Percentiles rank a stretch among this genome's conserved stretches.
Conservation (phyloP, 2,888 invertebrate genomes). For the Argyresthia albistria region DNA sequence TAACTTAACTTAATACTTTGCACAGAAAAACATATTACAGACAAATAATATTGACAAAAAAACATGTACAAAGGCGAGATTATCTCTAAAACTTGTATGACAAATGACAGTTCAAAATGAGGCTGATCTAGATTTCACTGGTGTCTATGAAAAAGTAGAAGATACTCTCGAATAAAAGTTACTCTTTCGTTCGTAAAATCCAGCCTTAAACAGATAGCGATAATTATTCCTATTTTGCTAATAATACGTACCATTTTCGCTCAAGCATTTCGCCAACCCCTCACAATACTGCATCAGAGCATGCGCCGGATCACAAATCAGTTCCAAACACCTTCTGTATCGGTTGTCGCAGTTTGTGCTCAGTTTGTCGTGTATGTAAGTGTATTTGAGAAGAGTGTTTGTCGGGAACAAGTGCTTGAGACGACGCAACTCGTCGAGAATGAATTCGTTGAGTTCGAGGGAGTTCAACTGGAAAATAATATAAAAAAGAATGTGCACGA, state of each 20-base stretch:
- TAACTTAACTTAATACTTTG: no score
- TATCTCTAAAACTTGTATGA: no score
- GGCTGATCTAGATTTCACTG: no score
- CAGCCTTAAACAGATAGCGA: no score
- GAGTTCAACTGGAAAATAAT: conserved; percentile 3
- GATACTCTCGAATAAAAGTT: no score
- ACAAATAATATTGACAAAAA: no score
- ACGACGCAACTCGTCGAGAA: not conserved
- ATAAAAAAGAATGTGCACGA: no score
- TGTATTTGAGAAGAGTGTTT: not conserved
- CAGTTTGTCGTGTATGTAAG: not conserved
- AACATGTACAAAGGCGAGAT: no score
- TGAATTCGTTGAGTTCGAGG: not conserved
- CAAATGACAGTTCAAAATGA: no score
- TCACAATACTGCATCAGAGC: conserved; percentile 17
- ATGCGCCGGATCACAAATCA: conserved; percentile 27
- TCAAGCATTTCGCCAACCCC: conserved; percentile 10
- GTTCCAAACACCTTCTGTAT: conserved; percentile 22
- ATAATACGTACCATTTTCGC: conserved; percentile 2
- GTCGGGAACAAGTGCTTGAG: not conserved
- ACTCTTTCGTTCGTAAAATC: no score
- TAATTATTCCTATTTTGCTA: not conserved
- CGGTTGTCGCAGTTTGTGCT: conserved; percentile 3
- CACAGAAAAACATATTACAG: no score
- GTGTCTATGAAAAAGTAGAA: no score